phyloP scores from a whole-genome alignment of 2,797 vertebrate species.

The Gymnocypris eckloni region DNA sequence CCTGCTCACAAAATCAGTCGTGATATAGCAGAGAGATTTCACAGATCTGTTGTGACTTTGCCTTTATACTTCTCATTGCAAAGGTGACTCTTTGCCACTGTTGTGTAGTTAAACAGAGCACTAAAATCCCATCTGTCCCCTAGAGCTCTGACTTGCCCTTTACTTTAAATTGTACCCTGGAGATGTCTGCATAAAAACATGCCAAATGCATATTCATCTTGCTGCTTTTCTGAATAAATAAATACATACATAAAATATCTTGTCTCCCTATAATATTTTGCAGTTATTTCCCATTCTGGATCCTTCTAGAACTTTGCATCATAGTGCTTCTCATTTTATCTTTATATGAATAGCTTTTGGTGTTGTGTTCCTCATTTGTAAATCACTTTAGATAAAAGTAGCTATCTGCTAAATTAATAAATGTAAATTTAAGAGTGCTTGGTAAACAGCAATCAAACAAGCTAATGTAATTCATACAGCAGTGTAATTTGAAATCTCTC shows the following conservation, averaged over 20 bases:
- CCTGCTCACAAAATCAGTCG: not conserved
- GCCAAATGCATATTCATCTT: slow-evolving; percentile 29
- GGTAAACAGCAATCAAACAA: slow-evolving; percentile 18
- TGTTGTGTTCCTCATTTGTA: slow-evolving; percentile 11
- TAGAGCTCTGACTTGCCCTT: slow-evolving; percentile 22
- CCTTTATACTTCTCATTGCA: slow-evolving; percentile 6
- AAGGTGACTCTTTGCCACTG: slow-evolving; percentile 22
- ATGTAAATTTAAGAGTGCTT: not conserved
- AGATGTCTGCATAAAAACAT: slow-evolving; percentile 27
- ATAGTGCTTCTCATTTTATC: not conserved
- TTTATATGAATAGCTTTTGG: not conserved
- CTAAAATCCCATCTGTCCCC: slow-evolving; percentile 19
- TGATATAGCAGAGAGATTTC: not conserved
- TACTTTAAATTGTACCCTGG: slow-evolving; percentile 25
- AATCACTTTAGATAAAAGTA: not conserved
- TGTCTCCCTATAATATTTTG: not conserved
- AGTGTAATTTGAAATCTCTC: slow-evolving; percentile 11
- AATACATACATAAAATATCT: slow-evolving; percentile 1
- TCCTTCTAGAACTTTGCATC: not conserved
- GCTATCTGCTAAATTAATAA: slow-evolving; percentile 4
- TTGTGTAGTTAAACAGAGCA: slow-evolving; percentile 27
- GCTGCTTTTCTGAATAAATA: slow-evolving; percentile 22
- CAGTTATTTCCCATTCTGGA: not conserved
- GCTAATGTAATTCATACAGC: not conserved
- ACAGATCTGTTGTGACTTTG: slow-evolving; percentile 24